These are phyloP conservation scores for Polyploca ridens DNA, from an alignment of 2,888 invertebrate species.

Conservation along the genomic window DNA sequence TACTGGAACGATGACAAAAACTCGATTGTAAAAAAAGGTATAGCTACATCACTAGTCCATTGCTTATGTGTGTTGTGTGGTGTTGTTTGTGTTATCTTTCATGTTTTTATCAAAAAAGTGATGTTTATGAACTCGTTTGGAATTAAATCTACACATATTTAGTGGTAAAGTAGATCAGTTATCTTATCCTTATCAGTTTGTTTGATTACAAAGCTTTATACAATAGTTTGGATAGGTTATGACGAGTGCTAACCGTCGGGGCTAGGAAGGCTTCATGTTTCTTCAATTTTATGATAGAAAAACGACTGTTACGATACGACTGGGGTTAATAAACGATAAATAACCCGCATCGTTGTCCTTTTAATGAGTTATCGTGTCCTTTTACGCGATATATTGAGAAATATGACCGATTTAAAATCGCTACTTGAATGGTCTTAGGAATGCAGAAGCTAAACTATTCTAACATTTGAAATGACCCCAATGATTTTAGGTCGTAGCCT, in stretches of 20 bases:
- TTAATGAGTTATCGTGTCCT: slow-evolving; percentile 13
- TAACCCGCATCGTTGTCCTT: slow-evolving; percentile 19
- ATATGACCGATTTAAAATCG: slow-evolving; percentile 22
- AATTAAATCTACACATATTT: slow-evolving; percentile 68
- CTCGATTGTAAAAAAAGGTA: slow-evolving; percentile 25
- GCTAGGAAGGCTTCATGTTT: slow-evolving; percentile 64
- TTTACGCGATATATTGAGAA: slow-evolving; percentile 13
- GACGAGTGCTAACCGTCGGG: slow-evolving; percentile 48
- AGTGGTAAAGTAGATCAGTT: slow-evolving; percentile 73
- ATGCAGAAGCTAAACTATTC: slow-evolving; percentile 24
- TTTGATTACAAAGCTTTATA: slow-evolving; percentile 53
- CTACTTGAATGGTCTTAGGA: slow-evolving; percentile 28
- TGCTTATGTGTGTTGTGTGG: slow-evolving; percentile 62
- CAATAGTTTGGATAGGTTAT: slow-evolving; percentile 72
- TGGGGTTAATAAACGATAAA: slow-evolving; percentile 38
- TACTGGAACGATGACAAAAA: slow-evolving; percentile 31
- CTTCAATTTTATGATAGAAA: slow-evolving; percentile 66
- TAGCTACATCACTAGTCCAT: slow-evolving; percentile 60
- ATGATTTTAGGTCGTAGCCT: slow-evolving; percentile 43
- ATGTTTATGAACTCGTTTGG: slow-evolving; percentile 73
- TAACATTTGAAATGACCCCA: slow-evolving; percentile 44
- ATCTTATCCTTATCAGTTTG: slow-evolving; percentile 67
- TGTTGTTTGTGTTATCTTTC: slow-evolving; percentile 78
- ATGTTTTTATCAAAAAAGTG: slow-evolving; percentile 83
- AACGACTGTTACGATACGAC: slow-evolving; percentile 33